These are phyloP conservation scores for Ctenoplectra terminalis DNA, from an alignment of 1,140 invertebrate genomes.

Conservation along the genomic window DNA sequence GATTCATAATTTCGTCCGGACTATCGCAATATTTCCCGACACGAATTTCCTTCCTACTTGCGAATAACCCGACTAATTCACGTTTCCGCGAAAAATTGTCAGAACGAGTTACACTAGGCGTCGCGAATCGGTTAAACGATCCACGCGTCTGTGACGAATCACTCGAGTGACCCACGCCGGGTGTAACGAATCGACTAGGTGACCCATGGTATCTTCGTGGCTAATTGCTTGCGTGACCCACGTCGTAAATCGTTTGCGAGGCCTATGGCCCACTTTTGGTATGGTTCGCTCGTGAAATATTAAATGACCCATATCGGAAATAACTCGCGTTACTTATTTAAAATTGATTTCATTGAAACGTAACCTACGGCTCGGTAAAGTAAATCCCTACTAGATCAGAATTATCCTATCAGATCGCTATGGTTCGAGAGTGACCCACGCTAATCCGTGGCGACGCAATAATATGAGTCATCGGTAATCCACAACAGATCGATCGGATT, in stretches of 20 bases:
- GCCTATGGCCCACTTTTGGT: neutral
- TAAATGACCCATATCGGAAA: neutral
- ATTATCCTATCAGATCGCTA: neutral
- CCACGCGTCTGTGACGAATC: neutral
- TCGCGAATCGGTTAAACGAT: neutral
- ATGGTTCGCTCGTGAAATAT: neutral
- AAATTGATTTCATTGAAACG: neutral
- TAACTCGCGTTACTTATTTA: too few species aligned
- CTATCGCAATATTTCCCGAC: neutral
- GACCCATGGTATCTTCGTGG: neutral
- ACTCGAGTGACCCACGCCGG: neutral
- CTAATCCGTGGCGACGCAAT: neutral
- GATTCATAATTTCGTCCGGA: neutral
- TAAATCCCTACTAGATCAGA: neutral
- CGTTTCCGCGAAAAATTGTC: neutral
- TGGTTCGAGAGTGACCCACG: neutral
- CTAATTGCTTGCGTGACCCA: neutral
- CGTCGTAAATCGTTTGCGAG: neutral
- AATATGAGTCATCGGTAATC: neutral
- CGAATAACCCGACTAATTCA: neutral
- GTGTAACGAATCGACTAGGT: neutral
- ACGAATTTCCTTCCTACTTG: neutral
- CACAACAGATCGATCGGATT: neutral
- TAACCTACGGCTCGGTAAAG: neutral
- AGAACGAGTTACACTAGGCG: neutral